Evolutionary conservation across 2,113 vertebrate species (phyloP).

Genomic region (Puma concolor): DNA sequence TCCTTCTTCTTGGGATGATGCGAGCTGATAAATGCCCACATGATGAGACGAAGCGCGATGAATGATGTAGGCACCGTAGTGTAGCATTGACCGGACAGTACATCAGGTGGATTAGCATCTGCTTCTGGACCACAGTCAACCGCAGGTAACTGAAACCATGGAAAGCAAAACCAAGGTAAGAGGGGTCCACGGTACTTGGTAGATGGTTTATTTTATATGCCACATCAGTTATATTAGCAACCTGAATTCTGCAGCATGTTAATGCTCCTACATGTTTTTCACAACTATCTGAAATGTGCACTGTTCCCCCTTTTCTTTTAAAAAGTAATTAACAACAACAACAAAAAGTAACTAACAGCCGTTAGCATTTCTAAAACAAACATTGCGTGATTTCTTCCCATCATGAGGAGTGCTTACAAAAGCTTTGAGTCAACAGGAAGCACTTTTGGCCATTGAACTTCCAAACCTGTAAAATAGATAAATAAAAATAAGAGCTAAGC

Average conservation of each 20-base stretch:
- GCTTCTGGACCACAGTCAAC: background rate
- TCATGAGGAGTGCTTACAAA: constrained; percentile 42
- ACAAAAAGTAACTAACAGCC: too few relatives aligned
- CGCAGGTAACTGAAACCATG: background rate
- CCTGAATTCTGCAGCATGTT: constrained; percentile 52
- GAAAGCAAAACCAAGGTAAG: background rate
- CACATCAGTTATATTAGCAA: constrained; percentile 4
- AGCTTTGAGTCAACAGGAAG: constrained; percentile 51
- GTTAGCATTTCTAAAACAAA: constrained; percentile 67
- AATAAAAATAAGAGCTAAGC: background rate
- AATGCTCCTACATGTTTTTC: constrained; percentile 12
- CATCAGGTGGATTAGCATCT: background rate
- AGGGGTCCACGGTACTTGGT: background rate
- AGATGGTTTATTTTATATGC: constrained; percentile 56
- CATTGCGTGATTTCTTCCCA: background rate
- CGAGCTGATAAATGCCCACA: background rate
- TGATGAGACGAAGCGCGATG: background rate
- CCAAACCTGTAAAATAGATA: constrained; percentile 30
- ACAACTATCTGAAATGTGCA: background rate
- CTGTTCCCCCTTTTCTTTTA: constrained; percentile 61
- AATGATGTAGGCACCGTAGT: background rate
- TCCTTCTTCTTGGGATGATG: background rate
- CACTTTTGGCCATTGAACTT: constrained; percentile 46
- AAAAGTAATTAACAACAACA: constrained; percentile 21
- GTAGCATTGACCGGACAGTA: background rate